Evolutionary conservation across 2,888 invertebrate genomes (phyloP), one percentile per base, ranked within the genome.

Genomic region (Rotaria socialis): DNA sequence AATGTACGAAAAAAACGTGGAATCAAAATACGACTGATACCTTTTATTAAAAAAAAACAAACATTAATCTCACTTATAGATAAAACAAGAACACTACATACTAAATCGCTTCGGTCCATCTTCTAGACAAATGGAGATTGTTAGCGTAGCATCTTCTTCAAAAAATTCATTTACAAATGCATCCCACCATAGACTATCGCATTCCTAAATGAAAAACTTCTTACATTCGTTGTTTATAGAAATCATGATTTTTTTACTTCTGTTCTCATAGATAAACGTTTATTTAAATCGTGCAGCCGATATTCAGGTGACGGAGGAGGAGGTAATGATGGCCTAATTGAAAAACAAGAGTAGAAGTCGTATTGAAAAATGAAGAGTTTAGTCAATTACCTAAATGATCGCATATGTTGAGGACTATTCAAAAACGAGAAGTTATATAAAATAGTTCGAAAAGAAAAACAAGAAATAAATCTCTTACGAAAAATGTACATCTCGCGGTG

Each of bases 181-280:
- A 92, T 99, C 98, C 97, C 98, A 99, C 98, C 99, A 99, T 89
- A 97, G 94, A 92, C 97, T 97, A 93, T 98, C 97, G 92, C 96
- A 96, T 91, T 97, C 97, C 95, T 96, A 93, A 35, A 89, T 89
- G 75, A 84, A 80, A 75, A 85, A 27, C 35, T 41, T 11, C 50
- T 11, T 14, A 50, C 74, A 80, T 11, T 22, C 7, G 22, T 22
- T 6, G 10, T 55, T 6, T 55, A 22, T 52, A 1, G 3, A 16
- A 16, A 16, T 52, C 16, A 52, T 52, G 8, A 52, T 16, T 8
- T 16, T 52, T 52, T 52, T 67, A 67, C 58, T 22, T 96, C 97
- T 91, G 96, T 96, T 92, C 97, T 94, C 92, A 97, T 96, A 92
- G 96, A 96, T 91, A 98, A 94, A 92, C 99, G 94, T 93, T 97